Evolutionary conservation across 2,888 invertebrate genomes (phyloP).

Genomic region (Epirrhoe tristata): DNA sequence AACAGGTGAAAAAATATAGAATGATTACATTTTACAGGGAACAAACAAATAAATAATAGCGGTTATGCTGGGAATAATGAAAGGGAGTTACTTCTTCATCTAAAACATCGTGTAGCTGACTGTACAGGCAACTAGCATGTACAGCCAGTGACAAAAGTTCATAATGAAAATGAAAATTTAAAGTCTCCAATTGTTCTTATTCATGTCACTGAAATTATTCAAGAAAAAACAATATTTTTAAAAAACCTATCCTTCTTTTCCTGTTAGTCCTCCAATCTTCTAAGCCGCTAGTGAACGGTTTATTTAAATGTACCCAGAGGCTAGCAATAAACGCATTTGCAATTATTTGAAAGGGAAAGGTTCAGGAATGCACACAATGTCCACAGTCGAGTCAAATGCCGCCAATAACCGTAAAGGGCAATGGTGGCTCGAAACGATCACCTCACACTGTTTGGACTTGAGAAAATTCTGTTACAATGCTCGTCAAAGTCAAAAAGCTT

Average conservation of each 20-base stretch:
- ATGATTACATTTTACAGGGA: slow-evolving; percentile 7
- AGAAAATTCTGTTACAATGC: neutral
- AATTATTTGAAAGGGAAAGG: slow-evolving; percentile 25
- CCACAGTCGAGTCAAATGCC: slow-evolving; percentile 44
- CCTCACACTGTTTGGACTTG: slow-evolving; percentile 29
- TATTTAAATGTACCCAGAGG: slow-evolving; percentile 4
- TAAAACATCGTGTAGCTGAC: no score
- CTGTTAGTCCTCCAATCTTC: neutral
- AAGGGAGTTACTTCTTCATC: neutral
- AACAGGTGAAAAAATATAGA: slow-evolving; percentile 46
- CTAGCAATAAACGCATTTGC: slow-evolving; percentile 32
- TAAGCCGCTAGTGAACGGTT: neutral
- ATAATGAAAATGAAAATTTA: no score
- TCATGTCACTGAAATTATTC: no score
- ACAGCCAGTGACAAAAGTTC: no score
- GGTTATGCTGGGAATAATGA: neutral
- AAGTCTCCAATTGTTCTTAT: no score
- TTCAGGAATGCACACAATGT: slow-evolving; percentile 22
- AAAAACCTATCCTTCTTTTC: no score
- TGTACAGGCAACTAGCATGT: no score
- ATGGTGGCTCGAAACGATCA: slow-evolving; percentile 42
- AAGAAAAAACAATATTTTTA: no score
- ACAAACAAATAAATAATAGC: slow-evolving; percentile 21
- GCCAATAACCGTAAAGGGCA: slow-evolving; percentile 59
- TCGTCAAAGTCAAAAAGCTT: no score